Percentiles rank a stretch among this genome's conserved stretches.
Evolutionary conservation across 2,797 vertebrate genomes (phyloP).

Genomic region (Percopsis omiscomaycus): DNA sequence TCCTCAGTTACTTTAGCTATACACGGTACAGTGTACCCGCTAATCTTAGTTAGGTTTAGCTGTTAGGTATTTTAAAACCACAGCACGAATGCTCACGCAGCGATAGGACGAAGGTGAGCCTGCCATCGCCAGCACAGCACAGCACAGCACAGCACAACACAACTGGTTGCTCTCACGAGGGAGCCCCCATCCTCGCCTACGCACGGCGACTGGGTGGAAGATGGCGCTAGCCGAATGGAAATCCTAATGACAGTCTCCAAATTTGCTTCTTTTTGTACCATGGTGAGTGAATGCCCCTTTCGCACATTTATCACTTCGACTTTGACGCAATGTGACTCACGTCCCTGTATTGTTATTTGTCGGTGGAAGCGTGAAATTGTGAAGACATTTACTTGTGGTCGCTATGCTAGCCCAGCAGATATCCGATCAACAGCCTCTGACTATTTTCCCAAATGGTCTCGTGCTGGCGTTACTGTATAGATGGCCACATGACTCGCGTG

Average conservation of each 20-base stretch:
- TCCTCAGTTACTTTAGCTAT: too few species aligned
- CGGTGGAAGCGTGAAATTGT: conserved; percentile 41
- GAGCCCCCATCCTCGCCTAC: conserved; percentile 63
- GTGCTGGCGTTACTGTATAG: too few species aligned
- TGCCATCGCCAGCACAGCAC: conserved; percentile 49
- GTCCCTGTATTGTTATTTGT: not conserved
- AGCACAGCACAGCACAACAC: conserved; percentile 45
- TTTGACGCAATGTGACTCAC: not conserved
- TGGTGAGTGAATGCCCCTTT: conserved; percentile 80
- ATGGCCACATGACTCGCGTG: too few species aligned
- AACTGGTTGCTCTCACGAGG: conserved; percentile 56
- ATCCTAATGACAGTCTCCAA: conserved; percentile 99
- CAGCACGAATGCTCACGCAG: not conserved
- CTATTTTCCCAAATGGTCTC: not conserved
- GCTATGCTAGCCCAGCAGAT: conserved; percentile 64
- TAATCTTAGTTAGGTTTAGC: too few species aligned
- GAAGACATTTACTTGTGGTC: conserved; percentile 32
- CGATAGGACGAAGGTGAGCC: conserved; percentile 6
- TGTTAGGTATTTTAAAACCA: too few species aligned
- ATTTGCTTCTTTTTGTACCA: conserved; percentile 99
- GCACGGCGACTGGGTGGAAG: conserved; percentile 87
- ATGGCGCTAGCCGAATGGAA: conserved; percentile 99
- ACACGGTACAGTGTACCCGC: too few species aligned
- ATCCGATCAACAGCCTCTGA: conserved; percentile 51
- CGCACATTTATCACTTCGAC: not conserved